A percentile compares a stretch with the other conserved stretches of the same genome.
Evolutionary conservation across 2,113 vertebrate genomes (phyloP).

Genomic region (Perca schrenkii): DNA sequence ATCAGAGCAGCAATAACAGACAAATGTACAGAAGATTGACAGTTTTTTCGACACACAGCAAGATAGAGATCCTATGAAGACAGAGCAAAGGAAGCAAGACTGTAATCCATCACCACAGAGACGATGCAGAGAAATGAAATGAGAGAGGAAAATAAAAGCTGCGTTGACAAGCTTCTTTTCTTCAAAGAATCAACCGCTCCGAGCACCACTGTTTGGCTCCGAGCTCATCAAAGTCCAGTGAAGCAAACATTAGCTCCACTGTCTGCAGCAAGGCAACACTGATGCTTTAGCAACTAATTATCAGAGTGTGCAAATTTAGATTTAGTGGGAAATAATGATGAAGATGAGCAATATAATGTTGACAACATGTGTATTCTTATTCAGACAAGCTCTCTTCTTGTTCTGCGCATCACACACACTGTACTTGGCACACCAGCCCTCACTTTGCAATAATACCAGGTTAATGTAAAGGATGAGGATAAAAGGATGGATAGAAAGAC

Average conservation of each 20-base stretch:
- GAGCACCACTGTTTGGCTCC: conserved; percentile 43
- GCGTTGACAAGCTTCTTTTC: conserved; percentile 26
- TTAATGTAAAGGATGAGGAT: background rate
- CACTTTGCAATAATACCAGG: background rate
- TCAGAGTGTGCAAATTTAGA: background rate
- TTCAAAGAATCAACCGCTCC: conserved; percentile 50
- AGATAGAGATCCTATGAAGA: background rate
- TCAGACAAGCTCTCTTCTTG: background rate
- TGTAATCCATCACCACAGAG: conserved; percentile 32
- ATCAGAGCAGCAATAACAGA: conserved; percentile 1
- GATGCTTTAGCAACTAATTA: conserved; percentile 6
- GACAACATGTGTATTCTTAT: background rate
- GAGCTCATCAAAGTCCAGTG: conserved; percentile 36
- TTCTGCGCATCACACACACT: background rate
- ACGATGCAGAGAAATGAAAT: conserved; percentile 16
- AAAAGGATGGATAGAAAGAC: background rate
- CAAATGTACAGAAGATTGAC: background rate
- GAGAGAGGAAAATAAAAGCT: conserved; percentile 33
- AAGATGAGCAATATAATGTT: background rate
- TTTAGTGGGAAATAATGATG: background rate
- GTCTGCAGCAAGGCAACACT: conserved; percentile 44
- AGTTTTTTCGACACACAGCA: background rate
- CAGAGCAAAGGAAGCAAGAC: conserved; percentile 4
- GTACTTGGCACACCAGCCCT: background rate
- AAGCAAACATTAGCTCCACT: conserved; percentile 20